Percentiles rank a stretch among this genome's conserved stretches.
Conservation (phyloP, 2,888 invertebrate genomes). For the Melieria crassipennis region DNA sequence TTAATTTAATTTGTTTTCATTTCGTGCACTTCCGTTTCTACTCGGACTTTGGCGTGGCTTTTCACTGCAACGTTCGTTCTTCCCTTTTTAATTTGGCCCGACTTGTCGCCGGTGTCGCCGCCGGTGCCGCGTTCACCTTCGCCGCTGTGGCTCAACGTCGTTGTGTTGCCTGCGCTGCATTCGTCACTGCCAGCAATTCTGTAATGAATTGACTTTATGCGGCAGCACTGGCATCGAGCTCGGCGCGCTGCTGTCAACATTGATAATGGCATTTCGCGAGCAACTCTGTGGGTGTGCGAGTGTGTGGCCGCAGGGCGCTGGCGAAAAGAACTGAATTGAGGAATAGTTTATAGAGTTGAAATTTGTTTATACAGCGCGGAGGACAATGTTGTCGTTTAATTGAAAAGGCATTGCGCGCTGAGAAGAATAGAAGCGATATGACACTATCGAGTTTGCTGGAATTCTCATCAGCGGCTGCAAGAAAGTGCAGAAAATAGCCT, state of each 20-base stretch:
- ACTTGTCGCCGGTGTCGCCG: neutral
- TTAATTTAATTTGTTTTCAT: constrained; percentile 42
- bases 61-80: constrained; percentile 21
- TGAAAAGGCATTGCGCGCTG: constrained; percentile 5
- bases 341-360: constrained; percentile 26
- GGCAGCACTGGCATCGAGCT: constrained; percentile 17
- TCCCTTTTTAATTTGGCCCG: constrained; percentile 26
- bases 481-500: too few relatives aligned
- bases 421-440: too few relatives aligned
- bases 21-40: constrained; percentile 29
- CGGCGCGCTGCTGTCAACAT: too few relatives aligned
- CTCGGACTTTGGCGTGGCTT: constrained; percentile 32
- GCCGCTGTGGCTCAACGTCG: neutral
- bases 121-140: neutral
- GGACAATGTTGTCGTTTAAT: constrained; percentile 24
- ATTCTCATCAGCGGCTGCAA: too few relatives aligned
- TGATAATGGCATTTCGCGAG: constrained; percentile 4
- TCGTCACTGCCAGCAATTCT: constrained; percentile 36
- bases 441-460: too few relatives aligned
- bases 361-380: constrained; percentile 21
- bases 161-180: neutral
- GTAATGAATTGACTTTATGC: constrained; percentile 42
- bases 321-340: constrained; percentile 8
- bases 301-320: neutral
- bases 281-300: neutral